phyloP scores from a whole-genome alignment of 2,113 vertebrate genomes.

The Panurus biarmicus region DNA sequence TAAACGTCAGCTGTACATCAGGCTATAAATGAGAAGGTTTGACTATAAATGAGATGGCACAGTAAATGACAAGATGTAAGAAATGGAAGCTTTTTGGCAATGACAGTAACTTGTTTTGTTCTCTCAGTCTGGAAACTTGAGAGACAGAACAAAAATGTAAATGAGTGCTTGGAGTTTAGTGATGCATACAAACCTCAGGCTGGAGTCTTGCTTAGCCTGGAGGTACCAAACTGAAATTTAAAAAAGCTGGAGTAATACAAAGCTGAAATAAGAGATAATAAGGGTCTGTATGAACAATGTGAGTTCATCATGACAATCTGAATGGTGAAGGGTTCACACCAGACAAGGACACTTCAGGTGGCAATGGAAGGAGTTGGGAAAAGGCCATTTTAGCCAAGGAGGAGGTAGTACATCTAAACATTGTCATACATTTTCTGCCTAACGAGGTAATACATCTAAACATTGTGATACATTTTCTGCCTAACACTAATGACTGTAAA shows the following conservation, averaged over 20 bases:
- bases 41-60: slow-evolving; percentile 8
- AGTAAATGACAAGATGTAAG: background rate
- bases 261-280: background rate
- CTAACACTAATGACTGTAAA: background rate
- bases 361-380: background rate
- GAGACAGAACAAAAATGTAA: slow-evolving; percentile 17
- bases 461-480: background rate
- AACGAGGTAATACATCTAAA: background rate
- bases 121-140: background rate
- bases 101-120: background rate
- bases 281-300: background rate
- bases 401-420: no score
- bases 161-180: background rate
- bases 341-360: background rate
- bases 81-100: background rate
- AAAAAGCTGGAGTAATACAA: background rate
- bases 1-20: background rate
- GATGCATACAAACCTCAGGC: background rate
- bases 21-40: slow-evolving; percentile 8
- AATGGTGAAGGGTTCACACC: background rate
- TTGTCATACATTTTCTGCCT: no score
- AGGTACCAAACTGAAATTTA: background rate
- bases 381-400: background rate
- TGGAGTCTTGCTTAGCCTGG: background rate
- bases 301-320: background rate